Percentiles rank a stretch among this genome's conserved stretches.
Conservation (phyloP, 2,113 vertebrate species). For the Aramus guarauna region DNA sequence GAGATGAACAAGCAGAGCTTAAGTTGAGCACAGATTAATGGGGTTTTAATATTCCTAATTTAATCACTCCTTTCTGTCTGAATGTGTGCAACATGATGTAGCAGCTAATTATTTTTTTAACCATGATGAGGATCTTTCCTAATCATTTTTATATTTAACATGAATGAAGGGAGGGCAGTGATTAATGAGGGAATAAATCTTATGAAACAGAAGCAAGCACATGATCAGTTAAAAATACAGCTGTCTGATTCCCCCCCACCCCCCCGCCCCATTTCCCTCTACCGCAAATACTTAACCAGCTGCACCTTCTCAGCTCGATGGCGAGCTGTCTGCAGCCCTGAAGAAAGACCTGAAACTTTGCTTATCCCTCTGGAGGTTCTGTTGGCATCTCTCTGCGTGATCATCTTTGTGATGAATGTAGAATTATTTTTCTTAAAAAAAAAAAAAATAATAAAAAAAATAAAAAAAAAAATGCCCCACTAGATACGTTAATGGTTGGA, state of each 20-base stretch:
- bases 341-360: constrained; percentile 47
- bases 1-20: constrained; percentile 79
- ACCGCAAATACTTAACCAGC: constrained; percentile 36
- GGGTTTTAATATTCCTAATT: constrained; percentile 90
- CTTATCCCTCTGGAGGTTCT: constrained; percentile 22
- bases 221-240: constrained; percentile 67
- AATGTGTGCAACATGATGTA: constrained; percentile 81
- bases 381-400: background rate
- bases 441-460: background rate
- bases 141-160: constrained; percentile 83
- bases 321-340: constrained; percentile 2
- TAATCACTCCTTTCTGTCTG: constrained; percentile 88
- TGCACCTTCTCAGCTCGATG: constrained; percentile 8
- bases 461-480: background rate
- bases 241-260: background rate
- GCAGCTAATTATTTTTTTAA: constrained; percentile 94
- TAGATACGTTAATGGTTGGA: constrained; percentile 48
- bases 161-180: constrained; percentile 81
- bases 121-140: constrained; percentile 85
- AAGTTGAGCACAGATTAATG: constrained; percentile 89
- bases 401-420: constrained; percentile 34
- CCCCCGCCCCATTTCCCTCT: background rate
- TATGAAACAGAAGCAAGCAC: constrained; percentile 67
- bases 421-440: background rate
- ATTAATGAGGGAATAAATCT: constrained; percentile 89